A percentile compares a stretch with the other conserved stretches of the same genome.
Evolutionary conservation across 2,888 invertebrate genomes (phyloP).

Genomic region (Phragmatobia fuliginosa): DNA sequence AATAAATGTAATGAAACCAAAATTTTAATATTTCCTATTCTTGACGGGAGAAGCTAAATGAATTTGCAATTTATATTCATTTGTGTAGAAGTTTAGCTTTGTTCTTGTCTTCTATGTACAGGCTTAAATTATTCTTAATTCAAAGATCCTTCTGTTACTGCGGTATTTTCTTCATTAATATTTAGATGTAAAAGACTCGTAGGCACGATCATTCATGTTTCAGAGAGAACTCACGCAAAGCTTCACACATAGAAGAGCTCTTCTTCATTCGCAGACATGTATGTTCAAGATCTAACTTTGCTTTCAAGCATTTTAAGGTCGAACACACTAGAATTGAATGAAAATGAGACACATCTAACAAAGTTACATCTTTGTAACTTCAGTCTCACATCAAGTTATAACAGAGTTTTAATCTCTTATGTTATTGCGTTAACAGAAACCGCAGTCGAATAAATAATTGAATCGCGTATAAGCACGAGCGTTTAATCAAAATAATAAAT

Average conservation of each 20-base stretch:
- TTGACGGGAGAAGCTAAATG: too few relatives aligned
- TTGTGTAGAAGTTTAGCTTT: too few relatives aligned
- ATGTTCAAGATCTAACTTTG: not conserved
- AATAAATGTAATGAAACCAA: too few relatives aligned
- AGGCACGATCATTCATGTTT: not conserved
- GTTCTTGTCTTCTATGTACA: too few relatives aligned
- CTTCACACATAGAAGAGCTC: not conserved
- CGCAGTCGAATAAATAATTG: conserved; percentile 43
- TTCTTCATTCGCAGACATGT: not conserved
- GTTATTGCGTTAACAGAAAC: conserved; percentile 51
- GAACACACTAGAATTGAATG: not conserved
- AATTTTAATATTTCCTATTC: too few relatives aligned
- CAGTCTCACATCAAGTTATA: conserved; percentile 39
- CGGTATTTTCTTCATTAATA: not conserved
- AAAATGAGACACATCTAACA: conserved; percentile 28
- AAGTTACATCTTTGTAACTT: conserved; percentile 43
- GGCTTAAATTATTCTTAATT: not conserved
- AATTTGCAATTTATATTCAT: too few relatives aligned
- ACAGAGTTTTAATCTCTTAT: conserved; percentile 66
- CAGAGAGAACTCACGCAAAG: not conserved
- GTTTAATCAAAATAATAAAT: too few relatives aligned
- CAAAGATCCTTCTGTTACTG: not conserved
- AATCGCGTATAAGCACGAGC: conserved; percentile 55
- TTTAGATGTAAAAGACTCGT: not conserved
- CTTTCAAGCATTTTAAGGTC: conserved; percentile 2